Conservation (phyloP, 2,888 invertebrate species). For the Drosophila eohydei region DNA sequence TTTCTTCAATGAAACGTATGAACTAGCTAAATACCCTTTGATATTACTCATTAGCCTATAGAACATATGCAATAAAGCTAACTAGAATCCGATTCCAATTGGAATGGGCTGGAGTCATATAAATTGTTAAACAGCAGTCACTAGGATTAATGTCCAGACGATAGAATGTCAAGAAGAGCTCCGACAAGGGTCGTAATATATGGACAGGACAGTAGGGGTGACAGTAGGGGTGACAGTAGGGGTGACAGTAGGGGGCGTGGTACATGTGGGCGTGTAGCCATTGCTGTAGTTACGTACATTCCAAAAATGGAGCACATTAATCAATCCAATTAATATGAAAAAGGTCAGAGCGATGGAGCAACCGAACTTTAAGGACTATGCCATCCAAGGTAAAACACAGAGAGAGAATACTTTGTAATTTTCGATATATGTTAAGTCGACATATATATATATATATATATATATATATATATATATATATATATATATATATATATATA, state of each 20-base stretch:
- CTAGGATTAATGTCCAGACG: slow-evolving; percentile 51
- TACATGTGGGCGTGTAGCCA: slow-evolving; percentile 14
- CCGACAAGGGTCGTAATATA: slow-evolving; percentile 1
- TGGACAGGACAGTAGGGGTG: background rate
- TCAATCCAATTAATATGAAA: slow-evolving; percentile 71
- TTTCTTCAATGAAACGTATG: too few species aligned
- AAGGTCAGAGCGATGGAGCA: slow-evolving; percentile 35
- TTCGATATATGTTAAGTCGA: slow-evolving; percentile 20
- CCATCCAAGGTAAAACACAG: background rate
- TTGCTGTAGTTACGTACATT: slow-evolving; percentile 56
- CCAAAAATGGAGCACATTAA: slow-evolving; percentile 73
- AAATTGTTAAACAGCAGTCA: slow-evolving; percentile 28
- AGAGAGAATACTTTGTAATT: slow-evolving; percentile 36
- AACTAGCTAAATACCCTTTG: background rate
- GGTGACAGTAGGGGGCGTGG: background rate
- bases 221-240: background rate
- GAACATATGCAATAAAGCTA: slow-evolving; percentile 8
- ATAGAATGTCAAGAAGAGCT: slow-evolving; percentile 38
- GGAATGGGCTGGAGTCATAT: slow-evolving; percentile 4
- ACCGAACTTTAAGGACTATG: slow-evolving; percentile 7
- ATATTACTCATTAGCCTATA: slow-evolving; percentile 39
- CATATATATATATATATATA: background rate
- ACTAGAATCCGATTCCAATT: background rate
- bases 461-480: background rate
- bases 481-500: too few species aligned